These are phyloP conservation scores for Protobothrops mucrosquamatus DNA, from an alignment of 2,113 vertebrate genomes.

Conservation along the genomic window DNA sequence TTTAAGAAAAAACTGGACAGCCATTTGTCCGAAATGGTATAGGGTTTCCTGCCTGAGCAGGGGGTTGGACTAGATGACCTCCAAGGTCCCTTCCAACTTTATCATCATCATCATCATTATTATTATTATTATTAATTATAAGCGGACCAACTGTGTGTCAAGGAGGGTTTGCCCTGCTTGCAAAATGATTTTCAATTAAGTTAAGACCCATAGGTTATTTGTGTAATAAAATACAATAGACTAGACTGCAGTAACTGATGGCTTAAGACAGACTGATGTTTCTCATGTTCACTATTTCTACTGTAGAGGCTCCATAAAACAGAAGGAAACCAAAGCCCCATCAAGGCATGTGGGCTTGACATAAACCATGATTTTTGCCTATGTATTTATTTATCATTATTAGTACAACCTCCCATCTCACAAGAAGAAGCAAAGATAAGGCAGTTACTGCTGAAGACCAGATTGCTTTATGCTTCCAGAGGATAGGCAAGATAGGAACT, in stretches of 20 bases:
- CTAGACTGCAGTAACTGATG: not conserved
- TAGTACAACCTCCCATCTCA: not conserved
- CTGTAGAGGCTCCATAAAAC: not conserved
- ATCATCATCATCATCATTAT: too few relatives aligned
- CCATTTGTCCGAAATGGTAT: too few relatives aligned
- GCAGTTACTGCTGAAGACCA: not conserved
- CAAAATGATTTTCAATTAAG: not conserved
- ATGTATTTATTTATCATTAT: not conserved
- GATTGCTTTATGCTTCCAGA: not conserved
- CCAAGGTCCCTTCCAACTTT: too few relatives aligned
- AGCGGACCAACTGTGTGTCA: not conserved
- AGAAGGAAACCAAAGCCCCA: not conserved
- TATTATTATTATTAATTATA: not conserved
- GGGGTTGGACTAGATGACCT: too few relatives aligned
- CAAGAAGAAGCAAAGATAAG: not conserved
- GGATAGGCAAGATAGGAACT: conserved; percentile 19
- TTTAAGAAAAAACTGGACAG: too few relatives aligned
- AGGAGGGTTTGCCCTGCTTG: not conserved
- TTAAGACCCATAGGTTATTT: not conserved
- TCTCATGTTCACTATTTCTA: not conserved
- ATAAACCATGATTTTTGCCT: not conserved
- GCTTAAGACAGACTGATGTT: not conserved
- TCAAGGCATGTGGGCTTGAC: not conserved
- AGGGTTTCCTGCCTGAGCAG: too few relatives aligned
- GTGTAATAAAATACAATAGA: not conserved